Evolutionary conservation across 2,797 vertebrate genomes (phyloP), one percentile per base, ranked within the genome.

Genomic region (Phataginus tricuspis): DNA sequence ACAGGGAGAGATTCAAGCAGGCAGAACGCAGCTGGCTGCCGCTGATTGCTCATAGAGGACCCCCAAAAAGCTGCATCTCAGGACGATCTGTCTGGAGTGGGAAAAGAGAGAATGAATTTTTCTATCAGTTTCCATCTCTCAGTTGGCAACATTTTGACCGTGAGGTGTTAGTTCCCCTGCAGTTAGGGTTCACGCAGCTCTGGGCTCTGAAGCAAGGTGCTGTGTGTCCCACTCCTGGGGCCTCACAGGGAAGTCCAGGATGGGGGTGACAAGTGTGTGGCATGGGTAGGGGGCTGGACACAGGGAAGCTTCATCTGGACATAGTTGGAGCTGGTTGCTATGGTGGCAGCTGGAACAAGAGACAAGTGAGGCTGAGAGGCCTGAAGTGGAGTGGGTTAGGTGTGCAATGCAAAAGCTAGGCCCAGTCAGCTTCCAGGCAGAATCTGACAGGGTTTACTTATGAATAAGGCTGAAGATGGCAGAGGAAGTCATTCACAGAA

Each of bases 401-500:
- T 61, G 4, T 78, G 18, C 57, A 31, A 45, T 61, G 29, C 16
- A 6, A 5, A 34, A 68, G 42, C 37, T 88, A 23, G 1, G 69
- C 13, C 25, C 27, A 53, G 1, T 39, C 27, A 45, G 25, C 49
- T 86, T 84, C 61, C 57, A 66, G 11, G n/a, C 66, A 64, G 66
- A 84, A 7, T 61, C 19, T 29, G 61, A 55, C 39, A 21, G 27
- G 37, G 15, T 31, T 53, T 23, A 25, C 31, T 15, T 59, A 23
- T 27, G 84, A 39, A 82, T 49, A 42, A 75, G 19, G 59, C 75
- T 59, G 15, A 31, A 10, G 16, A 66, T 5, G 29, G 64, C 85
- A 75, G 59, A 82, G 31, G 11, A 83, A 85, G 80, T 93, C 63
- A 85, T 45, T 90, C 45, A 53, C 25, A 74, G 61, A 61, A 59